Base-by-base conservation (phyloP, 2,113 vertebrate species). In the Brachyhypopomus occidentalis region DNA sequence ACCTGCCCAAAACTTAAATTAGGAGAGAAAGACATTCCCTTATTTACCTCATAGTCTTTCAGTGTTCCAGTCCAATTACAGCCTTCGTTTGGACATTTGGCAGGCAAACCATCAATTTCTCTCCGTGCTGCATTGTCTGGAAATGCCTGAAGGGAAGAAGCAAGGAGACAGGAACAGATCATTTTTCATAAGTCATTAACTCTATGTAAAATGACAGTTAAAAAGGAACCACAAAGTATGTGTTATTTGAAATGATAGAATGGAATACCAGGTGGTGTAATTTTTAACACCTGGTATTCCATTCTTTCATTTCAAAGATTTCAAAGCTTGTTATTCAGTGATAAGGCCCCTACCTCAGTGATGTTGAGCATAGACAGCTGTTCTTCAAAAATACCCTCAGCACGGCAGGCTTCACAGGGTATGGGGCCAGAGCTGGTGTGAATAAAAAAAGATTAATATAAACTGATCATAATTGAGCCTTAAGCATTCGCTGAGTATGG, bases 321-420 rank as follows among this genome's bases (percentile, higher is more conserved):
- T n/a, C n/a, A n/a, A n/a, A n/a, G n/a, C n/a, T n/a, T 20, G 3
- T 9, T n/a, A 63, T 62, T 62, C 0, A 56, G 16, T 69, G 12
- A 67, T 3, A 59, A 4, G 2, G 67, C 70, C 38, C 96, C 95
- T 89, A 99, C 98, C 20, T 95, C 96, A 86, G 88, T 92, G 64
- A 91, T 95, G 89, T 97, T 96, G 83, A 99, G 86, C 87, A 98
- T 91, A 0, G 98, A 99, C 17, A 93, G 82, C 0, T 95, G 93
- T 52, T 97, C 97, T 88, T 99, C 98, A 0, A 96, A 98, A 59
- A 98, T 95, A 25, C 97, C 97, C 83, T 99, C 98, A 67, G 96
- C 94, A 78, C 97, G 95, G 56, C 98, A 99, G 66, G 95, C 96
- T 11, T 94, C 94, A 64, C 98, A 98, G 87, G 96, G 97, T 81